These are phyloP conservation scores for Artemia franciscana DNA, from an alignment of 1,140 invertebrate species.

Conservation along the genomic window DNA sequence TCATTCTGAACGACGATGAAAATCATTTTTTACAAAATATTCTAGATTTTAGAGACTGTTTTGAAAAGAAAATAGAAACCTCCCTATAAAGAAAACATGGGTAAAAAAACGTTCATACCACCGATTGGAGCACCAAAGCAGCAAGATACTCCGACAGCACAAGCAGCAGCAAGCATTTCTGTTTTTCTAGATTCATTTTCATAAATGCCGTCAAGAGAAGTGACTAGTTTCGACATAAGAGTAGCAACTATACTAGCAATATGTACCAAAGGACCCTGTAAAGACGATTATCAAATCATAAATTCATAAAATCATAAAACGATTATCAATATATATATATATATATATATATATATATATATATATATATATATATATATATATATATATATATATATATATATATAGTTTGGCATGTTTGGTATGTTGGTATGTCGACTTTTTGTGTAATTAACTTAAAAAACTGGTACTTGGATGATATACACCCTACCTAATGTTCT, in stretches of 20 bases:
- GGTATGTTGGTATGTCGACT: too few relatives aligned
- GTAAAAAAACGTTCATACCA: constrained; percentile 27
- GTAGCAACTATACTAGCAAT: constrained; percentile 88
- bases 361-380: neutral
- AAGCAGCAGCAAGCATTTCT: constrained; percentile 62
- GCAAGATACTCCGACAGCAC: constrained; percentile 81
- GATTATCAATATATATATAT: too few relatives aligned
- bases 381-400: neutral
- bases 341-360: neutral
- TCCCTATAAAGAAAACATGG: too few relatives aligned
- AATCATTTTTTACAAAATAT: too few relatives aligned
- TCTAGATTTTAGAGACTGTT: too few relatives aligned
- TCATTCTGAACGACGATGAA: too few relatives aligned
- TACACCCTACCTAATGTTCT: too few relatives aligned
- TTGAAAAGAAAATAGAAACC: too few relatives aligned
- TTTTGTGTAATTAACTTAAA: too few relatives aligned
- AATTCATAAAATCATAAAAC: neutral
- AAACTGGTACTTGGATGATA: neutral
- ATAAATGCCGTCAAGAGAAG: constrained; percentile 79
- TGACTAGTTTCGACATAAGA: constrained; percentile 69
- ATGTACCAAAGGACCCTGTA: constrained; percentile 77
- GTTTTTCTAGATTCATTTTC: constrained; percentile 79
- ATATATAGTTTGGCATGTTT: too few relatives aligned
- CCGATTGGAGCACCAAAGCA: constrained; percentile 89
- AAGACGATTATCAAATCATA: constrained; percentile 1